Percentiles rank a stretch among this genome's conserved stretches.
Evolutionary conservation across 2,888 invertebrate genomes (phyloP).

Genomic region (Sclerodermus sp.): DNA sequence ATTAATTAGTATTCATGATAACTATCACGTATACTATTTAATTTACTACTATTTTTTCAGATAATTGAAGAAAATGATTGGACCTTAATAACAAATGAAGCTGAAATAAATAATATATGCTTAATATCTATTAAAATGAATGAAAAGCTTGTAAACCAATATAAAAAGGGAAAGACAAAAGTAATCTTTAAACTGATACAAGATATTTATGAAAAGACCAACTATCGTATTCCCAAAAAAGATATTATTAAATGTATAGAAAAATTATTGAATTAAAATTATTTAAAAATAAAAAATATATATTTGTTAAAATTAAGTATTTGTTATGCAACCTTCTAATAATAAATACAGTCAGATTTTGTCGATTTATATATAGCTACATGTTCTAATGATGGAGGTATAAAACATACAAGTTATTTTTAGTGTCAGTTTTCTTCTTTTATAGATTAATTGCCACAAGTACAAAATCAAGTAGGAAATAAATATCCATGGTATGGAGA

Average conservation of each 20-base stretch:
- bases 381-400: slow-evolving; percentile 13
- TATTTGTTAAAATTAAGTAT: too few relatives aligned
- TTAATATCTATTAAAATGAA: slow-evolving; percentile 66
- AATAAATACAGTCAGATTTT: too few relatives aligned
- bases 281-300: neutral
- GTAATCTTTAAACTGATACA: slow-evolving; percentile 69
- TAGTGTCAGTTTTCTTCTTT: slow-evolving; percentile 33
- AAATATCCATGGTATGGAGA: slow-evolving; percentile 49
- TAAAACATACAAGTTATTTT: slow-evolving; percentile 40
- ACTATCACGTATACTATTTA: too few relatives aligned
- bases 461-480: slow-evolving; percentile 53
- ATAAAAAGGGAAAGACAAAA: slow-evolving; percentile 71
- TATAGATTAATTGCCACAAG: slow-evolving; percentile 46
- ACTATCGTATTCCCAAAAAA: slow-evolving; percentile 71
- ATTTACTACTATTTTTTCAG: too few relatives aligned
- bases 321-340: too few relatives aligned
- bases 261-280: slow-evolving; percentile 59
- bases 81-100: slow-evolving; percentile 66
- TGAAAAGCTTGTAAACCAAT: slow-evolving; percentile 68
- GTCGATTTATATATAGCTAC: too few relatives aligned
- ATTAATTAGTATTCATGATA: slow-evolving; percentile 3
- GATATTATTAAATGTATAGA: slow-evolving; percentile 65
- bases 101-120: slow-evolving; percentile 66
- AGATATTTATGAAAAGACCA: slow-evolving; percentile 63
- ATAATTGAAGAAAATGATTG: slow-evolving; percentile 69